Base-by-base conservation (phyloP, 2,113 vertebrate genomes). In the Regulus satrapa region DNA sequence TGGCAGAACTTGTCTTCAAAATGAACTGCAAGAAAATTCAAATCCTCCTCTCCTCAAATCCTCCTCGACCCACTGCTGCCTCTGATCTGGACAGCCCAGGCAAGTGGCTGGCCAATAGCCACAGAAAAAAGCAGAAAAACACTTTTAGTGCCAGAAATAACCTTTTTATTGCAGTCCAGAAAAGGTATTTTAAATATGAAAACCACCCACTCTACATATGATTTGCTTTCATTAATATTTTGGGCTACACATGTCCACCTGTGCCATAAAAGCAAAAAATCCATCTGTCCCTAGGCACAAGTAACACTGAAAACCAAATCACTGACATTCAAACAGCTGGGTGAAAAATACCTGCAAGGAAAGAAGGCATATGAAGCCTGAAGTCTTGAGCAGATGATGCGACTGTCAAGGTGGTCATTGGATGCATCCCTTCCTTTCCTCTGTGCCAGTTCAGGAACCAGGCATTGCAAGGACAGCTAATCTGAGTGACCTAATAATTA, bases 1-100 rank as follows among this genome's bases (percentile, higher is more conserved):
- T 92, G 82, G 67, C 76, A 97, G 91, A 96, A 67, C 92, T 81
- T 93, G 95, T 89, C 66, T 68, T 94, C 85, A 96, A 84, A 93
- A 89, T 25, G 36, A 77, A 88, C 59, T 19, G 18, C 49, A 48
- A 55, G 45, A 84, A 87, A 55, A 46, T 61, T 58, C 49, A 85
- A 71, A 54, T 54, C 26, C 14, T 28, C 17, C 13, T 58, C 12
- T n/a, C n/a, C n/a, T 58, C 49, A 85, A 71, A 54, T 54, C 26
- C 14, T 28, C 17, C 13, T 58, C 12, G n/a, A 36, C 25, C 19
- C 5, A 6, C 69, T 62, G 59, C 51, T 76, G 72, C 41, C 26
- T 67, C 52, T 58, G 18, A 81, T 41, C 73, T 6, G 2, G 59
- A 69, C 74, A 61, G 73, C n/a, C 21, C 69, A 45, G 45, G 72